These are phyloP conservation scores for Scatophagus argus DNA, from an alignment of 2,113 vertebrate species.

Conservation along the genomic window DNA sequence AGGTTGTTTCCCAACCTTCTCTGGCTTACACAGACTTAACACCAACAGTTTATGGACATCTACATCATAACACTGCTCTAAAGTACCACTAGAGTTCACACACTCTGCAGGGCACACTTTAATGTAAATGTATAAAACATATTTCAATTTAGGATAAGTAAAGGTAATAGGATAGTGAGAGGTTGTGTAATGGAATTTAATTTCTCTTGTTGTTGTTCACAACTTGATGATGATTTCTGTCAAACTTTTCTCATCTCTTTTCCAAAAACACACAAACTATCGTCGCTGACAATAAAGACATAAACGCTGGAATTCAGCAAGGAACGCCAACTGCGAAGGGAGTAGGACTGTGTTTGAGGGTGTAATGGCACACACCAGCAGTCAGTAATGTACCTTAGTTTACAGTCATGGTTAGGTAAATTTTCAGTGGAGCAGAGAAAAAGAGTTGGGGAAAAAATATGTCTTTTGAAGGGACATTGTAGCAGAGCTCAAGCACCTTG, in stretches of 20 bases:
- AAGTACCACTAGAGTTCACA: neutral
- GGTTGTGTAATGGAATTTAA: neutral
- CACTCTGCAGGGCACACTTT: neutral
- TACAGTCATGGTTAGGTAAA: too few species aligned
- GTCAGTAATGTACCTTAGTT: too few species aligned
- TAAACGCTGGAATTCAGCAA: neutral
- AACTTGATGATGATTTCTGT: neutral
- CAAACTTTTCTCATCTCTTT: neutral
- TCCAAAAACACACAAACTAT: neutral
- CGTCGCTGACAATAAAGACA: neutral
- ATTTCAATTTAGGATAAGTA: too few species aligned
- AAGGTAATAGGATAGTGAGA: neutral
- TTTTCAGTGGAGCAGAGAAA: too few species aligned
- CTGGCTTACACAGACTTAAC: too few species aligned
- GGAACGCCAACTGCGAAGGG: neutral
- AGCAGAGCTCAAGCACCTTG: too few species aligned
- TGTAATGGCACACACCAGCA: too few species aligned
- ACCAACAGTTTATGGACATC: neutral
- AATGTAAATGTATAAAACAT: too few species aligned
- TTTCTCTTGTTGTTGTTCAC: neutral
- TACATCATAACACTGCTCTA: neutral
- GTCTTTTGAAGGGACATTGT: too few species aligned
- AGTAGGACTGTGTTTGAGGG: neutral
- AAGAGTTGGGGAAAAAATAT: too few species aligned
- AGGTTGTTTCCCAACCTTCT: too few species aligned